Base-by-base conservation (phyloP, 64 coral and sea anemone species). In the Pachyseris speciosa region DNA sequence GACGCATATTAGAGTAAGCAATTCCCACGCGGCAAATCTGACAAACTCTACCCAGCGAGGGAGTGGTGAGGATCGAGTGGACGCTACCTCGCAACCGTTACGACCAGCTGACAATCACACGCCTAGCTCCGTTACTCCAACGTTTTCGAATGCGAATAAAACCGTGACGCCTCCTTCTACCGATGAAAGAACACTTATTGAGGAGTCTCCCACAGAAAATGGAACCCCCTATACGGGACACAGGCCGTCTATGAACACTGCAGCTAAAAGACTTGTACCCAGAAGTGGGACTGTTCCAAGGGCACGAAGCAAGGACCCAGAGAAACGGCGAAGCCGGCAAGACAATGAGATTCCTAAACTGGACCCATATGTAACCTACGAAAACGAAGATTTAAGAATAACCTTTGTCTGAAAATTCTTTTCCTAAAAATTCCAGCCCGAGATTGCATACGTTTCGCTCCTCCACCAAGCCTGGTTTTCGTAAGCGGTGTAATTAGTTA, bases 311-410 rank as follows among this genome's bases (percentile, higher is more conserved):
- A 28, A 53, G 65, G 89, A 70, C 37, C 22, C 36, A 20, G 77
- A 81, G 32, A 81, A 40, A 40, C 77, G 77, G 16, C 19, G n/a
- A 40, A 81, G 77, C 12, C 77, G 51, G 4, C 53, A 81, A n/a
- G 77, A 37, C 5, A 74, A 51, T 9, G 80, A 84, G 4, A 84
- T 92, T 41, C 69, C 89, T 0, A 84, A 92, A 48, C 89, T 92
- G 6, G 89, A 92, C 50, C 78, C 89, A 6, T 84, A 92, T 32
- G 89, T 92, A 5, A 92, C 78, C 2, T 92, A 92, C 37, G 89
- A 84, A 72, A 92, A 57, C 4, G 89, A 92, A 2, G 89, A 92
- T 67, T 74, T 92, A 37, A 74, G 89, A 84, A 92, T 92, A 30
- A 92, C 89, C 4, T 92, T 92, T 84, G 89, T 92, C 5, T 92